Evolutionary conservation across 1,140 invertebrate species (phyloP).

Genomic region (Apocrypta bakeri): DNA sequence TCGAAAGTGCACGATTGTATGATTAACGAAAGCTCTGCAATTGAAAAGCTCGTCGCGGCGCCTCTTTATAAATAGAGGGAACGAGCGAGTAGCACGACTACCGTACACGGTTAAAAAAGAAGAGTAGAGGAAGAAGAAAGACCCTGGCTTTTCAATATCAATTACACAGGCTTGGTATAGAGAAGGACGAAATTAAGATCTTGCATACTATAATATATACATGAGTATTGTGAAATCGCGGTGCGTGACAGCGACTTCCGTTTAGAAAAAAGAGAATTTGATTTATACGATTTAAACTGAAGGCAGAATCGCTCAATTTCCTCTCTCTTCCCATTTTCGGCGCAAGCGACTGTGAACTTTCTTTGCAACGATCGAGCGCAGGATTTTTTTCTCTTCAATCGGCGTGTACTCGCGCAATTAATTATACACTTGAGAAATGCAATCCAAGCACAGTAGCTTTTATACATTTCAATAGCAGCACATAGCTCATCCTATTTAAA

Average conservation of each 20-base stretch:
- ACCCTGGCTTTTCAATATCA: not conserved
- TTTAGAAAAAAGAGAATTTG: slow-evolving; percentile 34
- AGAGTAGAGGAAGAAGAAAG: slow-evolving; percentile 13
- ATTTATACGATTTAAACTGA: slow-evolving; percentile 50
- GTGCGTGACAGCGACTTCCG: not conserved
- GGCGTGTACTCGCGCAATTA: too few relatives aligned
- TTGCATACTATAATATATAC: too few relatives aligned
- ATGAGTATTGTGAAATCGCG: too few relatives aligned
- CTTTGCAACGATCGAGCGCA: too few relatives aligned
- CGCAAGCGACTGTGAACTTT: not conserved
- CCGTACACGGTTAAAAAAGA: too few relatives aligned
- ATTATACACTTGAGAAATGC: too few relatives aligned
- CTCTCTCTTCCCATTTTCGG: slow-evolving; percentile 4
- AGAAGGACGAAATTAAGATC: slow-evolving; percentile 53
- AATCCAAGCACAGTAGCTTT: not conserved
- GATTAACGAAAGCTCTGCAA: slow-evolving; percentile 3
- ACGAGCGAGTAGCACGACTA: too few relatives aligned
- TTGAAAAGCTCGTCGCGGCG: not conserved
- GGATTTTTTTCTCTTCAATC: too few relatives aligned
- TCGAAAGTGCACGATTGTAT: slow-evolving; percentile 1
- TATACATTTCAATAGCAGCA: not conserved
- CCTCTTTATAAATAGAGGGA: too few relatives aligned
- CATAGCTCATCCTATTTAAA: not conserved
- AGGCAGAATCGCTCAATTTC: slow-evolving; percentile 45
- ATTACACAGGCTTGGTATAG: slow-evolving; percentile 9